These are phyloP conservation scores for Pseudochirops cupreus DNA, from an alignment of 2,797 vertebrate species.

Conservation along the genomic window DNA sequence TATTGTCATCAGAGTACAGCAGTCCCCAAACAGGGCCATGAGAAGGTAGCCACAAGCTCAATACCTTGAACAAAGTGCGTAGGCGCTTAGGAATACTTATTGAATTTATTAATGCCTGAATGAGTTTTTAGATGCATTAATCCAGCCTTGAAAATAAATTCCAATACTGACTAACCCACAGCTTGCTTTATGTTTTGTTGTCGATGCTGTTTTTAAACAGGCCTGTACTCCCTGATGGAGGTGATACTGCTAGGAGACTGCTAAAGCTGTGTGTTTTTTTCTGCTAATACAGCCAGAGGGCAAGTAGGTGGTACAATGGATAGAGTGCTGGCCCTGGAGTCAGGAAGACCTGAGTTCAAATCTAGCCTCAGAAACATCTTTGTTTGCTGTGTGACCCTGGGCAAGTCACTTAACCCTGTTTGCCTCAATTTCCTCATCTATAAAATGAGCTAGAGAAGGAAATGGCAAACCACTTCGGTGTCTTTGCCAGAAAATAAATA, in stretches of 20 bases:
- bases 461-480: background rate
- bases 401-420: background rate
- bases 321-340: background rate
- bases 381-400: background rate
- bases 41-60: background rate
- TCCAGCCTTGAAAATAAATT: slow-evolving; percentile 1
- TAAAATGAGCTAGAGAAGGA: background rate
- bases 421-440: background rate
- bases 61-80: background rate
- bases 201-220: background rate
- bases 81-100: background rate
- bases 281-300: background rate
- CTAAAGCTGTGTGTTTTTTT: background rate
- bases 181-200: background rate
- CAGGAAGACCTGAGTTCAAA: background rate
- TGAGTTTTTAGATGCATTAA: background rate
- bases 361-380: background rate
- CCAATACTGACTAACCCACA: background rate
- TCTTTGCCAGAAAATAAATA: background rate
- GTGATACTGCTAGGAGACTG: background rate
- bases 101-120: background rate
- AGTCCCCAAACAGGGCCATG: background rate
- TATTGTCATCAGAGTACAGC: background rate
- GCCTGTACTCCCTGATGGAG: background rate
- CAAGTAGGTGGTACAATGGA: background rate